Evolutionary conservation across 1,140 invertebrate genomes (phyloP), one percentile per base, ranked within the genome.

Genomic region (Achatina immaculata): DNA sequence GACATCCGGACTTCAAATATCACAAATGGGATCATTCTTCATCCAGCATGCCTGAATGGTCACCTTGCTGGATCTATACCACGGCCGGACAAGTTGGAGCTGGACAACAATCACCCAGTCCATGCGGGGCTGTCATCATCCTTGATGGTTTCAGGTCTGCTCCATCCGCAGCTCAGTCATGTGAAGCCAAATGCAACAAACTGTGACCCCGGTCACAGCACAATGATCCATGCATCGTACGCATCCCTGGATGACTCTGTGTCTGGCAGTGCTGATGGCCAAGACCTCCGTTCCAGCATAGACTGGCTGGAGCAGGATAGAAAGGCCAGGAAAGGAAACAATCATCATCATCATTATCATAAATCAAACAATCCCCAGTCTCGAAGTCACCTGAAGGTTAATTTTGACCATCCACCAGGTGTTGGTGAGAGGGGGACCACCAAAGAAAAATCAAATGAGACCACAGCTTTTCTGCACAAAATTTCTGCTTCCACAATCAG

Each of bases 201-300:
- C 48, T n/a, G 2, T 38, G 42, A 36, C 55, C 7, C 74, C 28
- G 28, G 34, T 2, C 19, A 78, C 45, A 28, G 45, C 11, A 78
- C 34, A 69, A 62, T 78, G 1, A 69, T 68, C 7, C 76, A 78
- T 78, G 76, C 76, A 28, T 78, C 76, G n/a, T 78, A 78, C 45
- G 76, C 42, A 14, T 78, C 76, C 21, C 62, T 78, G 1, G 62
- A 78, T 31, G 76, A 68, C 14, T 78, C 76, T n/a, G 3, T 66
- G 19, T 77, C 58, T 38, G 3, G 40, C 34, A 78, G 76, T 68
- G 21, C 7, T 34, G 76, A 68, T 45, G 58, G 3, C 19, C 55
- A 40, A 38, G 31, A 58, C 40, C 6, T 28, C n/a, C n/a, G n/a
- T 2, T 51, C 28, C 19, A 51, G 45, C 40, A 4, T 71, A 45